Evolutionary conservation across 2,888 invertebrate genomes (phyloP).

Genomic region (Andrena bicolor): DNA sequence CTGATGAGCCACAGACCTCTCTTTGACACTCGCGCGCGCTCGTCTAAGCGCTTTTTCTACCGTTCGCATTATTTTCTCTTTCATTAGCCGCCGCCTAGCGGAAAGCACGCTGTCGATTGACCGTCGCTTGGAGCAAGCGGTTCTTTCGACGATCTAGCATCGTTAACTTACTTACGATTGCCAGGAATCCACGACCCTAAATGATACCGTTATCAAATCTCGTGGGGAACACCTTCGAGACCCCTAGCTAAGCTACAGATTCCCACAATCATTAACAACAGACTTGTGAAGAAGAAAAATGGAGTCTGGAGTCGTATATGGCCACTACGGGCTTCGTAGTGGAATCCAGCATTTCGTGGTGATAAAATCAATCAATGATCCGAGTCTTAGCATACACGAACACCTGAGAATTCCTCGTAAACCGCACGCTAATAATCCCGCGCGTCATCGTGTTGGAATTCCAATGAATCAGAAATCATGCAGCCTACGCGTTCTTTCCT

Average conservation of each 20-base stretch:
- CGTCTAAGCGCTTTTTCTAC: conserved; percentile 37
- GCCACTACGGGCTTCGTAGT: too few species aligned
- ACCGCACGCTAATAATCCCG: conserved; percentile 45
- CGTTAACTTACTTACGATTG: neutral
- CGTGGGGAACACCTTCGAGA: neutral
- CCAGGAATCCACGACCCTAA: conserved; percentile 14
- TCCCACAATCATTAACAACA: neutral
- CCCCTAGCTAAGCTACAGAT: neutral
- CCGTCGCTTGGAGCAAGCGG: neutral
- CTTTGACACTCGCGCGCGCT: conserved; percentile 65
- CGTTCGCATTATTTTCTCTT: conserved; percentile 64
- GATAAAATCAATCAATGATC: conserved; percentile 53
- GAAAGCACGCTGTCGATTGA: conserved; percentile 33
- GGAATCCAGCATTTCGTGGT: neutral
- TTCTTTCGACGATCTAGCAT: conserved; percentile 2
- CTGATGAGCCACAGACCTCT: conserved; percentile 70
- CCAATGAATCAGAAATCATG: conserved; percentile 76
- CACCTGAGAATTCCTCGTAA: conserved; percentile 58
- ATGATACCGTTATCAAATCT: conserved; percentile 25
- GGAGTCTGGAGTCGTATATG: too few species aligned
- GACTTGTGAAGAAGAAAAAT: too few species aligned
- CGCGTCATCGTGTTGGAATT: conserved; percentile 75
- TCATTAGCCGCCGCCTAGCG: conserved; percentile 52
- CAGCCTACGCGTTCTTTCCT: conserved; percentile 32
- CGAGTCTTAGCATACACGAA: conserved; percentile 28